A percentile compares a stretch with the other conserved stretches of the same genome.
These are phyloP conservation scores for Syrrhaptes paradoxus DNA, from an alignment of 2,113 vertebrate species.

Conservation along the genomic window DNA sequence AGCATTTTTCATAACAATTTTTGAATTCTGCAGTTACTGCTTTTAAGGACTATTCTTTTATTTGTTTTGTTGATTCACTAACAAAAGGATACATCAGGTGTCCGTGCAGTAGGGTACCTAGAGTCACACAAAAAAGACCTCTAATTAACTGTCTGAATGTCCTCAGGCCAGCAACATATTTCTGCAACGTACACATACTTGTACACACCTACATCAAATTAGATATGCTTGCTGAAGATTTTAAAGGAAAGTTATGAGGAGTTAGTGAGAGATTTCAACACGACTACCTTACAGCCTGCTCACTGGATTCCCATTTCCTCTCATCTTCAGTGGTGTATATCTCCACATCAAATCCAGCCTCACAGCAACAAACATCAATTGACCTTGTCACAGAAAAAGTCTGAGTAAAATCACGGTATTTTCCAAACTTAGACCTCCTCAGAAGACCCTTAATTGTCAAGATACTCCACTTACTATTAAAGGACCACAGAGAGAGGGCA, in stretches of 20 bases:
- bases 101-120: neutral
- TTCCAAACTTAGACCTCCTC: neutral
- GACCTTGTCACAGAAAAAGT: neutral
- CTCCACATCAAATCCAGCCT: neutral
- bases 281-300: neutral
- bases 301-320: neutral
- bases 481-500: neutral
- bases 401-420: neutral
- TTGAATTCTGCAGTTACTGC: neutral
- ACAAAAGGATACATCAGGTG: neutral
- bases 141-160: neutral
- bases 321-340: neutral
- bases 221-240: neutral
- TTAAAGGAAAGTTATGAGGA: neutral
- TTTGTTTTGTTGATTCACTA: neutral
- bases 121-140: neutral
- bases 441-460: neutral
- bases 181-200: neutral
- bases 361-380: neutral
- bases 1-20: neutral
- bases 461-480: neutral
- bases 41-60: neutral
- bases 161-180: neutral
- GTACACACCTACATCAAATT: rapidly evolving
- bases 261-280: neutral